Evolutionary conservation across 1,140 invertebrate species (phyloP).

Genomic region (Papilio helenus): DNA sequence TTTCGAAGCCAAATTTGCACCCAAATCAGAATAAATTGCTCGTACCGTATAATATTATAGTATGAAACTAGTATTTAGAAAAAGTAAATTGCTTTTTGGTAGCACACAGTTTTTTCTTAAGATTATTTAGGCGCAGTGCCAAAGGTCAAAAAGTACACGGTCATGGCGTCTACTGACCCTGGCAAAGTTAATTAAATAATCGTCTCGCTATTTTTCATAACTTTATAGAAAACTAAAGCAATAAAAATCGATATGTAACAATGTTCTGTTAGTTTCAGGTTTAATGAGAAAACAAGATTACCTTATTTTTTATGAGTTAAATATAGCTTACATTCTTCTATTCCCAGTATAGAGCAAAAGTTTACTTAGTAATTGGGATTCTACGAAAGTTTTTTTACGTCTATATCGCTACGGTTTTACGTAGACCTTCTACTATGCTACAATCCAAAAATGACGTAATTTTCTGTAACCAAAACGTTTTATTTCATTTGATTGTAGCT

Average conservation of each 20-base stretch:
- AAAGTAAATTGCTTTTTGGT: not conserved
- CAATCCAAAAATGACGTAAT: not conserved
- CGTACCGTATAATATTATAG: not conserved
- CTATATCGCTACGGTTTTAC: not conserved
- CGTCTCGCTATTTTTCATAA: not conserved
- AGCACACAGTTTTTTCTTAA: not conserved
- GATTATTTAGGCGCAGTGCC: not conserved
- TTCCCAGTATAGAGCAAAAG: not conserved
- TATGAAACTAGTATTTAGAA: not conserved
- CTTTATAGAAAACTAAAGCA: not conserved
- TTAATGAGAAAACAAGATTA: not conserved
- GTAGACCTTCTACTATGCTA: not conserved
- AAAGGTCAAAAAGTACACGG: slow-evolving; percentile 1
- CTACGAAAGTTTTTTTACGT: not conserved
- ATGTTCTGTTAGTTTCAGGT: not conserved
- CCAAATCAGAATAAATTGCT: not conserved
- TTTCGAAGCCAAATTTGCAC: not conserved
- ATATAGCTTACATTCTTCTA: not conserved
- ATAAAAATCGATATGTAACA: too few relatives aligned
- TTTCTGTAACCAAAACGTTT: not conserved
- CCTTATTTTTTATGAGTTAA: not conserved
- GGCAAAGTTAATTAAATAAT: not conserved
- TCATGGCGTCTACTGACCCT: slow-evolving; percentile 8
- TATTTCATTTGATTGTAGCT: not conserved
- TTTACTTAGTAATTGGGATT: not conserved